phyloP scores from a whole-genome alignment of 2,888 invertebrate genomes.

The Mimumesa dahlbomi region DNA sequence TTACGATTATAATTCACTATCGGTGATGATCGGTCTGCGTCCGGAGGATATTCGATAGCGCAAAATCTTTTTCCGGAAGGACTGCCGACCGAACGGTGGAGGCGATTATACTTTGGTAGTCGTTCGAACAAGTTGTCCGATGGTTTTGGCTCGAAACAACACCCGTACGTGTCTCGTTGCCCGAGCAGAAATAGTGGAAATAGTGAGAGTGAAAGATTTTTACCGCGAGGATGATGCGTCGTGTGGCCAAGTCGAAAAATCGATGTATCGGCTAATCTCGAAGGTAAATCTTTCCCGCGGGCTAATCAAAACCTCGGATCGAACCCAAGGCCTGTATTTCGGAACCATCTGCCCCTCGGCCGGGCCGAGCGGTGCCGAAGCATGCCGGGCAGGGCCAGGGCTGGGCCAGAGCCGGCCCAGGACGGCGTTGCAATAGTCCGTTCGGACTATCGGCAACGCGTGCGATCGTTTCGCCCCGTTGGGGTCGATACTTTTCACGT shows the following conservation, averaged over 20 bases:
- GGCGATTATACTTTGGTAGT: too few species aligned
- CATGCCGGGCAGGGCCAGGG: background rate
- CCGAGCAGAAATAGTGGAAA: too few species aligned
- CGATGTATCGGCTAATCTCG: conserved; percentile 69
- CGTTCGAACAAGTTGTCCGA: too few species aligned
- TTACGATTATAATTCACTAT: conserved; percentile 17
- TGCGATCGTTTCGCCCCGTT: conserved; percentile 18
- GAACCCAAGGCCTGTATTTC: conserved; percentile 64
- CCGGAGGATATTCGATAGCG: too few species aligned
- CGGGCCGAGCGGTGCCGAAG: conserved; percentile 14
- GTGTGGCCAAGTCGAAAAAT: conserved; percentile 55
- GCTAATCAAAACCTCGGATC: conserved; percentile 71
- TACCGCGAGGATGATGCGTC: conserved; percentile 32
- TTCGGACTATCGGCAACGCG: conserved; percentile 22
- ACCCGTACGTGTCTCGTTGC: too few species aligned
- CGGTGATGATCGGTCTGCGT: too few species aligned
- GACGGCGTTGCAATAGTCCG: conserved; percentile 50
- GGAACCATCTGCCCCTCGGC: conserved; percentile 70
- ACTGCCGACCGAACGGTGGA: too few species aligned
- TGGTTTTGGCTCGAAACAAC: too few species aligned
- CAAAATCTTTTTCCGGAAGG: too few species aligned
- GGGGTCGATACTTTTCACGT: conserved; percentile 66
- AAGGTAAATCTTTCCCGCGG: conserved; percentile 73
- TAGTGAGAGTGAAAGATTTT: conserved; percentile 18
- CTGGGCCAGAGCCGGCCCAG: conserved; percentile 1